These are phyloP conservation scores for Rhaphigaster nebulosa DNA, from an alignment of 2,888 invertebrate species.

Conservation along the genomic window DNA sequence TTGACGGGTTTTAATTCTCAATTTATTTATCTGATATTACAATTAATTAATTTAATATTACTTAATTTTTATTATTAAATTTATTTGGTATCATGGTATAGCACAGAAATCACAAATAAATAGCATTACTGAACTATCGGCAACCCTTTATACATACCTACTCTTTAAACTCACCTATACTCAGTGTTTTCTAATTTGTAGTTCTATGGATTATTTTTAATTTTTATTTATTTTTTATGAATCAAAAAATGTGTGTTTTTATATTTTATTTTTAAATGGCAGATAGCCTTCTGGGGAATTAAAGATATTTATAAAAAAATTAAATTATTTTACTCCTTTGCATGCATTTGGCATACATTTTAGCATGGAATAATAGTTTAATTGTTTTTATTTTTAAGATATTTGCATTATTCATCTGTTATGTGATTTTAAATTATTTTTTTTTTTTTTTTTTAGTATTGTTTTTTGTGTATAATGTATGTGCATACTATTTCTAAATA, in stretches of 20 bases:
- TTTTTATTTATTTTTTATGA: not conserved
- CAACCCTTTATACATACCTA: not conserved
- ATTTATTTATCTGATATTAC: too few relatives aligned
- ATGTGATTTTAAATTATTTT: not conserved
- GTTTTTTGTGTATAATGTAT: not conserved
- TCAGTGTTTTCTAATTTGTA: not conserved
- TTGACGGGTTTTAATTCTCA: too few relatives aligned
- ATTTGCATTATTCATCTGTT: conserved; percentile 52
- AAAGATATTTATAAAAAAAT: not conserved
- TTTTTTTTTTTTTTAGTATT: not conserved
- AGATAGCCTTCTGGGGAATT: conserved; percentile 40
- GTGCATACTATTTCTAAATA: not conserved
- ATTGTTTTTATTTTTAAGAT: conserved; percentile 34
- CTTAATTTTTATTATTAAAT: not conserved
- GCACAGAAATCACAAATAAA: too few relatives aligned
- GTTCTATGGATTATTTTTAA: not conserved
- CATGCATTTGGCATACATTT: conserved; percentile 24
- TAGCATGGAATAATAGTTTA: conserved; percentile 1
- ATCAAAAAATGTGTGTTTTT: not conserved
- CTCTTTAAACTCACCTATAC: not conserved
- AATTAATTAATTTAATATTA: not conserved
- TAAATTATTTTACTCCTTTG: not conserved
- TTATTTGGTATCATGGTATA: not conserved
- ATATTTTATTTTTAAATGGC: not conserved
- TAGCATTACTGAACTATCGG: not conserved